A percentile compares a stretch with the other conserved stretches of the same genome.
These are phyloP conservation scores for Galbula dea DNA, from an alignment of 2,113 vertebrate genomes.

Conservation along the genomic window DNA sequence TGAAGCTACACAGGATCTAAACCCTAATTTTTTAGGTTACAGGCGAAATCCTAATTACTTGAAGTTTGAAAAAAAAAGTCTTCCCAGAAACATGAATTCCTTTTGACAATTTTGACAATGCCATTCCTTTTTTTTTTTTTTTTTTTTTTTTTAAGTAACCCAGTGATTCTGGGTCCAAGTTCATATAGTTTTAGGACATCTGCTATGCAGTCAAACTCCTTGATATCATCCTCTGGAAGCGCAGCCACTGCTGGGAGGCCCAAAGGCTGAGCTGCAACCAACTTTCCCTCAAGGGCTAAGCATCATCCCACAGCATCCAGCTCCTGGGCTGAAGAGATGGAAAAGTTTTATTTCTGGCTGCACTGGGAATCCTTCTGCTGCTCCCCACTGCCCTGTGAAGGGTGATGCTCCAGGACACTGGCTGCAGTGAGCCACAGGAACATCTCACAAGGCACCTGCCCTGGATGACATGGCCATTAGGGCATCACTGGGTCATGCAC, in stretches of 20 bases:
- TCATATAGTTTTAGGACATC: neutral
- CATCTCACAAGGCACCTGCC: fast-evolving
- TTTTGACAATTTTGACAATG: neutral
- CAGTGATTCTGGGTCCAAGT: neutral
- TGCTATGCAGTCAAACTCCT: neutral
- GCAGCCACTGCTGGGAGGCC: neutral
- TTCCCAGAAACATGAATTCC: neutral
- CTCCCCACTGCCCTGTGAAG: neutral
- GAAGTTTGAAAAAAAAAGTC: neutral
- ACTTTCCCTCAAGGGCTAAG: neutral
- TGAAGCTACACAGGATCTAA: neutral
- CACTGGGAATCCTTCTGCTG: neutral
- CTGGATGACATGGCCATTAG: fast-evolving
- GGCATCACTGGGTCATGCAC: neutral
- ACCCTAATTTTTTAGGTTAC: neutral
- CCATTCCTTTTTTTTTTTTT: neutral
- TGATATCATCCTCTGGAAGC: neutral
- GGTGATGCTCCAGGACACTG: too few species aligned
- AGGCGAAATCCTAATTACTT: neutral
- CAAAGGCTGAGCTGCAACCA: neutral
- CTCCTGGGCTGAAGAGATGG: neutral
- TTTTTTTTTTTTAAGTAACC: neutral
- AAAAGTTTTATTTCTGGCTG: neutral
- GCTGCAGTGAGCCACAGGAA: fast-evolving
- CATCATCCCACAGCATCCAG: fast-evolving